These are phyloP conservation scores for Colostygia pectinataria DNA, from an alignment of 2,888 invertebrate species.

Conservation along the genomic window DNA sequence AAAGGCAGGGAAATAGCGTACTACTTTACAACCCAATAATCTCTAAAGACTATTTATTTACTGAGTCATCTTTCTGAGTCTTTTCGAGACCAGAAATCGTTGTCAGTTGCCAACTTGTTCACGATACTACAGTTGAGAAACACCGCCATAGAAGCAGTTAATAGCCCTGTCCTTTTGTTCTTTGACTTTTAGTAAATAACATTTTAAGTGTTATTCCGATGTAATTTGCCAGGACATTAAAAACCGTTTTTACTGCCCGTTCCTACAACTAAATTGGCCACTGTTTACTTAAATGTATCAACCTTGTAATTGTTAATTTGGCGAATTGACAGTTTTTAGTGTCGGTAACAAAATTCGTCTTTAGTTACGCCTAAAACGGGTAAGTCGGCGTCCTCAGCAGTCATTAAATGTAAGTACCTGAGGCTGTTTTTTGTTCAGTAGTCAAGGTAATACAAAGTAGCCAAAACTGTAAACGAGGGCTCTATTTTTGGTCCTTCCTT, in stretches of 20 bases:
- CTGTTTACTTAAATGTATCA: conserved; percentile 11
- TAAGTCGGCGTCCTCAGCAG: no score
- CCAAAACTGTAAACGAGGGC: no score
- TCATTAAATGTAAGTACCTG: no score
- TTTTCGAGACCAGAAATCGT: no score
- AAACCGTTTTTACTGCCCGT: conserved; percentile 35
- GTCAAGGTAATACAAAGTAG: no score
- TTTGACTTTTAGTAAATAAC: conserved; percentile 39
- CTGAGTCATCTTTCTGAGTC: no score
- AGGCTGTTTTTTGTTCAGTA: no score
- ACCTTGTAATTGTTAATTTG: conserved; percentile 8
- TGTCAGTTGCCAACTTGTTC: no score
- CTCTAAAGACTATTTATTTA: no score
- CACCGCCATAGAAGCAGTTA: conserved; percentile 14
- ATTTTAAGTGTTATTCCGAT: conserved; percentile 41
- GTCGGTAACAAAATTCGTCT: background rate
- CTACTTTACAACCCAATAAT: no score
- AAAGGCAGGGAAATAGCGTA: no score
- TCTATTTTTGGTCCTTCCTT: no score
- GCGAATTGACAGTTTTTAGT: background rate
- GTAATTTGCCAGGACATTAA: conserved; percentile 44
- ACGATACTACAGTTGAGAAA: conserved; percentile 2
- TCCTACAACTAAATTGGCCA: conserved; percentile 16
- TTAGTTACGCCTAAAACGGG: background rate
- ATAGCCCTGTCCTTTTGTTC: conserved; percentile 27